Conservation (phyloP, 2,113 vertebrate genomes). For the Macquaria ambigua region DNA sequence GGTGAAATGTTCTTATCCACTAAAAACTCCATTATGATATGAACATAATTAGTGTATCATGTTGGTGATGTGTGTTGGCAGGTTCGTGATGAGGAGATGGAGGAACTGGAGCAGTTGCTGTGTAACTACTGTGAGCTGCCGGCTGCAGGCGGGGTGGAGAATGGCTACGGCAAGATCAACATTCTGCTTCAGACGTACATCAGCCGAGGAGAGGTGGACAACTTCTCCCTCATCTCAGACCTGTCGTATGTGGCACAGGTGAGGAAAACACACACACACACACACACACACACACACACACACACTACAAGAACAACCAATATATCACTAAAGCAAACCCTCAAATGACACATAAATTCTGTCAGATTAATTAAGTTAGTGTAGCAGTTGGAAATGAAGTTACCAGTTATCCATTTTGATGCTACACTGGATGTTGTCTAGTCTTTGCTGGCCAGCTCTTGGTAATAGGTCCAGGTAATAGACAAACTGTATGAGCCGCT, state of each 20-base stretch:
- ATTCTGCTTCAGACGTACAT: conserved; percentile 98
- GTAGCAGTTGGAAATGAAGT: not conserved
- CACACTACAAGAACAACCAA: too few relatives aligned
- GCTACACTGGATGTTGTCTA: not conserved
- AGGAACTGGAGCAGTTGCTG: conserved; percentile 93
- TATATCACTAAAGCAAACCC: not conserved
- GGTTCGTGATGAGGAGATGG: conserved; percentile 97
- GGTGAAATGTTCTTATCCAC: not conserved
- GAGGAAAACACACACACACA: conserved; percentile 50
- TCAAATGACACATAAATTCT: not conserved
- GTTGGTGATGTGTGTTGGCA: conserved; percentile 58
- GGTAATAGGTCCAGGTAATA: too few relatives aligned
- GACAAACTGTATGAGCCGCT: too few relatives aligned
- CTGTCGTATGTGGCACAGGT: conserved; percentile 98
- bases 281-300: not conserved
- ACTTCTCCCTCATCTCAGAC: conserved; percentile 98
- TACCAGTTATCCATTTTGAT: not conserved
- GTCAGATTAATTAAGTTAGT: not conserved
- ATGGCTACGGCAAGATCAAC: conserved; percentile 98
- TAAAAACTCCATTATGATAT: not conserved
- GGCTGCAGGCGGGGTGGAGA: conserved; percentile 95
- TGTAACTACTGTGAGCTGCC: conserved; percentile 91
- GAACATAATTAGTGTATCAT: not conserved
- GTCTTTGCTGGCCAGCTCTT: too few relatives aligned
- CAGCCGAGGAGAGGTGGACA: conserved; percentile 95